A percentile compares a stretch with the other conserved stretches of the same genome.
phyloP scores from a whole-genome alignment of 1,140 invertebrate genomes.

The Apis cerana region DNA sequence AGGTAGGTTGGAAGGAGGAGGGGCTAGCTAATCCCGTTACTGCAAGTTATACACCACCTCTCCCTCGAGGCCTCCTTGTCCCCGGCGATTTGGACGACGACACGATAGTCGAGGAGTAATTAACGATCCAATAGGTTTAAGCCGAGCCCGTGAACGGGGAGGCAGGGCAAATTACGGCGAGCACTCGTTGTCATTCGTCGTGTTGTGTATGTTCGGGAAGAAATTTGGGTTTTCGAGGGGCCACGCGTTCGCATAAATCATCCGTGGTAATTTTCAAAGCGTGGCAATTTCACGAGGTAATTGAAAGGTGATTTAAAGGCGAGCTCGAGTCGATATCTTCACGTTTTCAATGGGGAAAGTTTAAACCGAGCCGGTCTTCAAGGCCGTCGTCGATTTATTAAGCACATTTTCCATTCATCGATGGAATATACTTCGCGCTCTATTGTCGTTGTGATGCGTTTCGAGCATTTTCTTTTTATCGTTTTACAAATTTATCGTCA shows the following conservation, averaged over 20 bases:
- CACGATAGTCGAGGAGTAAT: slow-evolving; percentile 2
- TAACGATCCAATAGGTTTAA: slow-evolving; percentile 25
- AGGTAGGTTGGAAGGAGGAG: background rate
- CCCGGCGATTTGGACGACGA: background rate
- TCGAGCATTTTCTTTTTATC: no score
- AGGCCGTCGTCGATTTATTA: no score
- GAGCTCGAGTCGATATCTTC: accelerated
- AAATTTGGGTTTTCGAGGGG: background rate
- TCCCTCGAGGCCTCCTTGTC: background rate
- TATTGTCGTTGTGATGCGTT: no score
- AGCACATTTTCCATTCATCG: no score
- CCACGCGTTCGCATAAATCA: slow-evolving; percentile 30
- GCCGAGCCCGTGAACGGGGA: background rate
- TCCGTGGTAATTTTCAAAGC: background rate
- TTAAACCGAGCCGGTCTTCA: no score
- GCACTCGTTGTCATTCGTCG: background rate
- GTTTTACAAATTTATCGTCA: no score
- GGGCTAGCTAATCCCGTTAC: background rate
- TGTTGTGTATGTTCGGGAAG: no score
- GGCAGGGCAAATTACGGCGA: slow-evolving; percentile 19
- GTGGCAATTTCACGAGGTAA: no score
- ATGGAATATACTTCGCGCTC: no score
- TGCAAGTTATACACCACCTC: background rate
- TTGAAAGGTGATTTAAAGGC: no score
- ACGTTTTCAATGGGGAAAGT: background rate